Evolutionary conservation across 2,797 vertebrate species (phyloP).

Genomic region (Onychomys arenicola): DNA sequence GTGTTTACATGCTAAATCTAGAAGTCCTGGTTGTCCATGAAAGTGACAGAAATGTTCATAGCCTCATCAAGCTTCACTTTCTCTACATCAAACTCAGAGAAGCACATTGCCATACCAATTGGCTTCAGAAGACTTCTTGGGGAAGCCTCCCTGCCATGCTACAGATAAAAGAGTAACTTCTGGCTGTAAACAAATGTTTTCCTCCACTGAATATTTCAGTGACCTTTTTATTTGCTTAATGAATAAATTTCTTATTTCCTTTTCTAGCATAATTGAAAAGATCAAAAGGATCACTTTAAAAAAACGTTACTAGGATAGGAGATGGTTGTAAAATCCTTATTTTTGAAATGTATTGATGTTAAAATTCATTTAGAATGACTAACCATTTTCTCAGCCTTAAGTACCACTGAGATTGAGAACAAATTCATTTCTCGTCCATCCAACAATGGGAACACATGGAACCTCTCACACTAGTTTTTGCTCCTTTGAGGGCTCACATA

Average conservation of each 20-base stretch:
- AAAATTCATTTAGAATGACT: constrained; percentile 32
- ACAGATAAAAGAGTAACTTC: constrained; percentile 13
- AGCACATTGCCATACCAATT: background rate
- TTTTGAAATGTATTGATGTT: constrained; percentile 20
- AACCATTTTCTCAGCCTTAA: background rate
- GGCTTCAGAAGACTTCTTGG: background rate
- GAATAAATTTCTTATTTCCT: background rate
- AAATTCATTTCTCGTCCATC: background rate
- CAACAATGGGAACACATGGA: constrained; percentile 36
- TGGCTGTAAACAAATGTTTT: background rate
- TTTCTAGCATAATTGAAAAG: background rate
- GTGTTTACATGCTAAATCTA: background rate
- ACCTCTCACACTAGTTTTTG: constrained; percentile 37
- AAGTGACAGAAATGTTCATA: background rate
- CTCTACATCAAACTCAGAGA: background rate
- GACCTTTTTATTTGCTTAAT: constrained; percentile 35
- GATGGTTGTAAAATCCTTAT: background rate
- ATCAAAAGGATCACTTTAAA: background rate
- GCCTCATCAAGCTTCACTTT: background rate
- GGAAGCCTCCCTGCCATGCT: background rate
- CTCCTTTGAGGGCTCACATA: constrained; percentile 59
- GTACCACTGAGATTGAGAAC: constrained; percentile 4
- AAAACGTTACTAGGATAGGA: background rate
- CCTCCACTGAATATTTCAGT: background rate
- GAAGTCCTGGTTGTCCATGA: background rate